phyloP scores from a whole-genome alignment of 2,888 invertebrate genomes.

The Clivina fossor region DNA sequence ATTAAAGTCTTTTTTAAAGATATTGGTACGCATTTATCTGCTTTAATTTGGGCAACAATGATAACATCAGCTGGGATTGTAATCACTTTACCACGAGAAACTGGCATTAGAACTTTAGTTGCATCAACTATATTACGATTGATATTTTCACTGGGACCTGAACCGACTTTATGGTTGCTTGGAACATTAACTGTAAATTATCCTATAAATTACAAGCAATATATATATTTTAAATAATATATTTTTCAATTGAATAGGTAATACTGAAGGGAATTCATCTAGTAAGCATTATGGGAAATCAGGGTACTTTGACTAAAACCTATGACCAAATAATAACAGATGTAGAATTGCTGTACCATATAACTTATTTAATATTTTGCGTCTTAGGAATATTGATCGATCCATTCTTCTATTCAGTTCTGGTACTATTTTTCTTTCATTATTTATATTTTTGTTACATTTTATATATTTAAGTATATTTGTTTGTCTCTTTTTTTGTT shows the following conservation, averaged over 20 bases:
- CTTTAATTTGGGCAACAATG: conserved; percentile 83
- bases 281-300: conserved; percentile 97
- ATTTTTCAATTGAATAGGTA: conserved; percentile 60
- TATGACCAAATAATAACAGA: conserved; percentile 85
- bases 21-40: conserved; percentile 80
- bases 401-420: conserved; percentile 96
- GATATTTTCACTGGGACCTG: conserved; percentile 90
- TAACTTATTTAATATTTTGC: conserved; percentile 87
- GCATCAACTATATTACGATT: conserved; percentile 81
- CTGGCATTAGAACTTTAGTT: conserved; percentile 77
- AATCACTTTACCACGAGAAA: conserved; percentile 73
- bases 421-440: conserved; percentile 69
- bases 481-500: conserved; percentile 21
- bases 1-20: conserved; percentile 55
- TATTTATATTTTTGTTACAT: no score
- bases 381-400: conserved; percentile 90
- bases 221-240: conserved; percentile 28
- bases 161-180: conserved; percentile 83
- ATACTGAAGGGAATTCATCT: conserved; percentile 90
- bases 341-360: conserved; percentile 88
- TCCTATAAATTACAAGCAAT: no score
- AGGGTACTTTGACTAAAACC: conserved; percentile 89
- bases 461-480: no score
- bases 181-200: conserved; percentile 85
- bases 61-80: conserved; percentile 74